Percentiles rank a stretch among this genome's conserved stretches.
These are phyloP conservation scores for Micromesistius poutassou DNA, from an alignment of 2,797 vertebrate genomes.

Conservation along the genomic window DNA sequence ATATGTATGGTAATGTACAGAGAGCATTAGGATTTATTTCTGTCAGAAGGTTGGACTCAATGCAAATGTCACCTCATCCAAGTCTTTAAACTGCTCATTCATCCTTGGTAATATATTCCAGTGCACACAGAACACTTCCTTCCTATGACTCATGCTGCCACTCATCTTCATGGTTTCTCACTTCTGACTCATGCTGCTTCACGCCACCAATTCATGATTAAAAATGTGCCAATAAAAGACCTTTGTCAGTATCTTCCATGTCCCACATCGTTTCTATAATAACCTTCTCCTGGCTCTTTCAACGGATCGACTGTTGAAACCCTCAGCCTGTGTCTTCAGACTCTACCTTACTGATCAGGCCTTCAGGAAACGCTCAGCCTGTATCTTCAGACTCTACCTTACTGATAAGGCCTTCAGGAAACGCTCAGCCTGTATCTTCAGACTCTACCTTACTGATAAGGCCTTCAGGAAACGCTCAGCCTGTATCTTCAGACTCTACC, in stretches of 20 bases:
- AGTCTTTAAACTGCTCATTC: constrained; percentile 7
- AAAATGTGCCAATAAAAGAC: neutral
- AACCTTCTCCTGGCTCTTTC: no score
- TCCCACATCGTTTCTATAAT: no score
- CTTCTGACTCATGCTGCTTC: constrained; percentile 17
- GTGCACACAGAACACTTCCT: neutral
- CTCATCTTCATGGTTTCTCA: constrained; percentile 11
- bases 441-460: neutral
- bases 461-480: neutral
- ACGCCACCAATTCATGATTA: constrained; percentile 10
- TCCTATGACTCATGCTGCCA: constrained; percentile 13
- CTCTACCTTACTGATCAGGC: neutral
- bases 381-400: constrained; percentile 71
- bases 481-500: constrained; percentile 58
- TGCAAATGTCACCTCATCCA: neutral
- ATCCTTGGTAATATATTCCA: neutral
- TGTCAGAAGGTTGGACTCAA: neutral
- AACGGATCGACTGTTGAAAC: no score
- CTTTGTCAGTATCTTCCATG: neutral
- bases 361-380: neutral
- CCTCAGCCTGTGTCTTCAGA: neutral
- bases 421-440: neutral
- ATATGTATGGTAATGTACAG: no score
- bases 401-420: constrained; percentile 66
- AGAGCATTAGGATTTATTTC: neutral